Evolutionary conservation across 1,140 invertebrate species (phyloP), one percentile per base, ranked within the genome.

Genomic region (Drosophila mauritiana): DNA sequence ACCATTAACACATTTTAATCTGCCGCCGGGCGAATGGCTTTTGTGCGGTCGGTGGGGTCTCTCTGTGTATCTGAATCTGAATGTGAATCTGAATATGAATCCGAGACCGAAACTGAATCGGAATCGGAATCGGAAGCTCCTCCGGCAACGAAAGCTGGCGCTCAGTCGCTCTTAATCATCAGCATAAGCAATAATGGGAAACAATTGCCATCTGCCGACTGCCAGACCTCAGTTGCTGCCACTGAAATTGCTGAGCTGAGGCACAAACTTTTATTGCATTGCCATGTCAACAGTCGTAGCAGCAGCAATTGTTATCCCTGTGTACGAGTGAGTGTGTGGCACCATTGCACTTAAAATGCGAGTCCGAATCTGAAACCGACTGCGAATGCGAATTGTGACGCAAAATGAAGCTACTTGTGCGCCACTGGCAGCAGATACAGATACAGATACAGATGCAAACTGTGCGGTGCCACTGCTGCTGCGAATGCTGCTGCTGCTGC

Each of bases 1-100:
- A 58, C 84, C 84, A 89, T 89, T 89, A 89, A 89, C 84, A 89
- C 84, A 89, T 89, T 89, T 89, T 89, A 89, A 89, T 89, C 84
- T 89, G 80, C 80, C 73, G 73, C 63, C 65, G 59, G 76, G 72
- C 86, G 84, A 70, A 86, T 83, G 81, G 81, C 73, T 78, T 76
- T 89, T 89, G 77, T 89, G 84, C 72, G 77, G 80, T 84, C 22
- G 48, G 34, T 25, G 20, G 49, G 20, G 22, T 39, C 37, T 39
- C 37, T 39, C 37, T 39, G 37, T 39, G 37, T 7, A 20, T 37
- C 31, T 15, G 51, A 11, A 10, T 55, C 57, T 34, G 53, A 25
- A 48, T 56, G 31, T 52, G 56, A 54, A 37, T 52, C 34, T 36
- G 15, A 49, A 25, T 37, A 20, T 12, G 52, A 22, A 10, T 36